Evolutionary conservation across 1,140 invertebrate species (phyloP).

Genomic region (Drosophila leontia): DNA sequence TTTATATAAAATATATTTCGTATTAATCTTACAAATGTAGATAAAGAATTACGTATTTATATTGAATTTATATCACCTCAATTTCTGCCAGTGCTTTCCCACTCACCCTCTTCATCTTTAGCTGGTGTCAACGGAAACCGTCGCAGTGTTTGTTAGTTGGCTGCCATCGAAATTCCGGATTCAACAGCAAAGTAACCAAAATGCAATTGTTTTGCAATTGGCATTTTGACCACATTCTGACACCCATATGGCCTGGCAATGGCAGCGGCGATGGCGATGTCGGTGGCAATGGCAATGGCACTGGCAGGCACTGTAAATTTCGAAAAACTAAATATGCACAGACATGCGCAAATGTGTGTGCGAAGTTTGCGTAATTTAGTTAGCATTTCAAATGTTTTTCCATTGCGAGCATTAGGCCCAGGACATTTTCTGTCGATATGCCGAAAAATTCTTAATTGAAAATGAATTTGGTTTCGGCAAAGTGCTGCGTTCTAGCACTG

Average conservation of each 20-base stretch:
- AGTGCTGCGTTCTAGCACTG: constrained; percentile 33
- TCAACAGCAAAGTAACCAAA: constrained; percentile 84
- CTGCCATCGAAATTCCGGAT: constrained; percentile 82
- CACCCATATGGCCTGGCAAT: constrained; percentile 59
- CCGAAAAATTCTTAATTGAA: constrained; percentile 81
- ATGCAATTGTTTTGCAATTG: constrained; percentile 84
- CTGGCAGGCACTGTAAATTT: constrained; percentile 69
- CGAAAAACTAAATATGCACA: constrained; percentile 69
- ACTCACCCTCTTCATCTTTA: constrained; percentile 5
- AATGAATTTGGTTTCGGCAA: constrained; percentile 77
- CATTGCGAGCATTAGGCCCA: constrained; percentile 49
- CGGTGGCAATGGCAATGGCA: constrained; percentile 22
- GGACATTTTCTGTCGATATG: constrained; percentile 71
- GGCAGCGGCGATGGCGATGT: constrained; percentile 36
- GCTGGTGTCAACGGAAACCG: constrained; percentile 69
- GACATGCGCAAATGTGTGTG: constrained; percentile 35
- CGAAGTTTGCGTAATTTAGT: constrained; percentile 71
- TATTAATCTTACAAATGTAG: neutral
- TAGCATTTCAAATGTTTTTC: constrained; percentile 72
- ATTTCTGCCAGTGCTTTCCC: constrained; percentile 12
- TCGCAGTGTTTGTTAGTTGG: constrained; percentile 77
- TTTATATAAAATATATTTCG: neutral
- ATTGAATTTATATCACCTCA: neutral
- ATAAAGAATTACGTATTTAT: neutral
- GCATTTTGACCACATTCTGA: constrained; percentile 84